Base-by-base conservation (phyloP, 2,113 vertebrate genomes). In the Lucifuga dentata region DNA sequence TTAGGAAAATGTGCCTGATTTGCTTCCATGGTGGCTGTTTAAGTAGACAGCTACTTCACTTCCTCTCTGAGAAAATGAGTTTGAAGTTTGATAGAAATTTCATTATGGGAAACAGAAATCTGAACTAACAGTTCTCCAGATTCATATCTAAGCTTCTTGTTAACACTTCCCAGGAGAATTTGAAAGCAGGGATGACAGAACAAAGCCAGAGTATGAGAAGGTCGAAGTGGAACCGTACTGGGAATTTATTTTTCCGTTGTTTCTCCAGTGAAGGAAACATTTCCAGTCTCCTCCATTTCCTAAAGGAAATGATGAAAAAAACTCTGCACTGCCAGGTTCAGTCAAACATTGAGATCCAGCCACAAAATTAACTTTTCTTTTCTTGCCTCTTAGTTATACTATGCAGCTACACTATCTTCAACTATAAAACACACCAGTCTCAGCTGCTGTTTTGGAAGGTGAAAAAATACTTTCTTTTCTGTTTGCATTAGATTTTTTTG, bases 261-360 rank as follows among this genome's bases (percentile, higher is more conserved):
- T 38, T 20, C 43, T 56, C 32, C 15, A 15, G 26, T 73, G 43
- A 62, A 48, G 50, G 53, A 76, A 84, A 81, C 11, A 43, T 84
- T 81, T 82, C 68, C 68, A 69, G 52, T 59, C 66, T 51, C 39
- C 41, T 78, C 51, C 32, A 84, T 62, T 79, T 81, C 62, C n/a
- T 5, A 73, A 80, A 61, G 68, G 10, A 75, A 85, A 75, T 65
- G 50, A 57, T 40, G 52, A 48, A 87, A 80, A 71, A 66, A 67
- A 33, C 58, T 52, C 79, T 78, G 43, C 55, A 53, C 32, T n/a
- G 9, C 58, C 12, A 65, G 38, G 67, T 57, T 41, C n/a, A 50
- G 50, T 53, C 21, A 23, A 8, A 36, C 8, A 24, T 56, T 24
- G 24, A 20, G 20, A 11, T 58, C 11, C 20, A 29, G n/a, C 38